Evolutionary conservation across 1,140 invertebrate genomes (phyloP).

Genomic region (Proctacanthus coquilletti): DNA sequence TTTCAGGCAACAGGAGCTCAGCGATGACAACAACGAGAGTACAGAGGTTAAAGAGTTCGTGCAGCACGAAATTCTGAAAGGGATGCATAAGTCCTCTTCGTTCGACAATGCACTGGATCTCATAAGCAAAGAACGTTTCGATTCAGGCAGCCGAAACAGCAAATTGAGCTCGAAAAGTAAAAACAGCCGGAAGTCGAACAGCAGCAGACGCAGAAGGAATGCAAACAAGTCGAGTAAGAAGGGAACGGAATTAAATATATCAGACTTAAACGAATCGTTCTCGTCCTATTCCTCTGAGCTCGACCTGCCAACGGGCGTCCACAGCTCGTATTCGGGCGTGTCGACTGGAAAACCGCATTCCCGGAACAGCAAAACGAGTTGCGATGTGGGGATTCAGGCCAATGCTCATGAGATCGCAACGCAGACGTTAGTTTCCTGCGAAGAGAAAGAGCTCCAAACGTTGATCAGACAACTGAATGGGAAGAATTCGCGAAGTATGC

Average conservation of each 20-base stretch:
- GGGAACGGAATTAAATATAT: slow-evolving; percentile 4
- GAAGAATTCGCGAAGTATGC: slow-evolving; percentile 17
- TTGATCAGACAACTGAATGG: slow-evolving; percentile 21
- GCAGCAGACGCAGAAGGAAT: slow-evolving; percentile 9
- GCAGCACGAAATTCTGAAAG: background rate
- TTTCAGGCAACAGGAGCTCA: slow-evolving; percentile 31
- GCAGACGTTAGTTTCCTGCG: slow-evolving; percentile 31
- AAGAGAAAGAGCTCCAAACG: slow-evolving; percentile 21
- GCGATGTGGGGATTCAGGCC: slow-evolving; percentile 38
- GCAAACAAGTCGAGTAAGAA: slow-evolving; percentile 7
- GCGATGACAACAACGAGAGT: slow-evolving; percentile 33
- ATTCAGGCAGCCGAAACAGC: slow-evolving; percentile 2
- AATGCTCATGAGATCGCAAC: slow-evolving; percentile 44
- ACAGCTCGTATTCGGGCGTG: slow-evolving; percentile 32
- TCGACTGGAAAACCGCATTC: slow-evolving; percentile 34
- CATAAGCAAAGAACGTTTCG: slow-evolving; percentile 9
- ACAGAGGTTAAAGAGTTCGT: background rate
- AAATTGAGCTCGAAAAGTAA: slow-evolving; percentile 11
- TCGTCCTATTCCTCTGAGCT: slow-evolving; percentile 17
- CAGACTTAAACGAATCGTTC: slow-evolving; percentile 9
- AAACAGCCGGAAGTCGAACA: slow-evolving; percentile 16
- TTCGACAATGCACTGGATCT: background rate
- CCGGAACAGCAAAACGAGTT: slow-evolving; percentile 31
- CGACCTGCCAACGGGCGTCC: slow-evolving; percentile 15
- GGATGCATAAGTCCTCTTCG: background rate